Evolutionary conservation across 2,888 invertebrate genomes (phyloP), one percentile per base, ranked within the genome.

Genomic region (Spialia ferax): DNA sequence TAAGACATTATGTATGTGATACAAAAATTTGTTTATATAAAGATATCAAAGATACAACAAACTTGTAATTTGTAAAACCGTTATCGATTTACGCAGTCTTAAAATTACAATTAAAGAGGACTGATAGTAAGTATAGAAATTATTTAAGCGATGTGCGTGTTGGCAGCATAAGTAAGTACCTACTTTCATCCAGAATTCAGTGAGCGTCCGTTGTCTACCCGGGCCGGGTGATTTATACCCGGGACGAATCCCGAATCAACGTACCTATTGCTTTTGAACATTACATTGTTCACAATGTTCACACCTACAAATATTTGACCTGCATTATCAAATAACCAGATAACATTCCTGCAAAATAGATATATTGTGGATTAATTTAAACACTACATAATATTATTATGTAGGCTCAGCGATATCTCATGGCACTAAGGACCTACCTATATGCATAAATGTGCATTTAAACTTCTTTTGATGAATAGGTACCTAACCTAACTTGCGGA

Each of bases 101-200:
- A 20, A 50, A 32, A 35, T 35, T 8, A 32, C 22, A 61, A 50
- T 61, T 32, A 35, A 22, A 11, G 18, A 18, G n/a, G 22, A 50
- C 22, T 13, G 45, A 50, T 45, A 57, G 35, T 20, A 15, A n/a
- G n/a, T n/a, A n/a, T n/a, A n/a, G n/a, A 50, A 38, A 62, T 26
- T 66, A 64, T 66, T 80, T 78, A 74, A 75, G 77, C 75, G 77
- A 70, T 74, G 72, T 75, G 75, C 74, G 75, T 74, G 76, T 74
- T 75, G 74, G 73, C 76, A 75, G 75, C 76, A 8, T 7, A n/a
- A n/a, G n/a, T n/a, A n/a, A n/a, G n/a, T n/a, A n/a, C n/a, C n/a
- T n/a, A 7, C 8, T 55, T 84, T 86, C 83, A 87, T 88, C 80
- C 83, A 85, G 82, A 85, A 91, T 89, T 90, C 88, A 82, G 83